Percentiles rank a stretch among this genome's conserved stretches.
phyloP scores from a whole-genome alignment of 2,113 vertebrate species.

The Diglossa brunneiventris region DNA sequence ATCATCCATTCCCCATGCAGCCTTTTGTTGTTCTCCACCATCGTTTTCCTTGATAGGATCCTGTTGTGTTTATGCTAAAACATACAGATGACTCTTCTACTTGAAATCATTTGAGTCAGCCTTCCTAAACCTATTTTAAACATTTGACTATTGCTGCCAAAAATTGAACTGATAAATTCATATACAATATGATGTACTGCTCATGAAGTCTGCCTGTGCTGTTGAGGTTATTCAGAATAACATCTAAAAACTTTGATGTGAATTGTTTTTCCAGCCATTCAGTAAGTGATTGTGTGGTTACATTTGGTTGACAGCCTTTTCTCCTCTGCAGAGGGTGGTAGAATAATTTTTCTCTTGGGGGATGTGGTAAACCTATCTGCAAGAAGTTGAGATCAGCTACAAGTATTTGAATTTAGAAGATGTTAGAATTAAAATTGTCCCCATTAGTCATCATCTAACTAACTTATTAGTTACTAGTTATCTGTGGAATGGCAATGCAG shows the following conservation, averaged over 20 bases:
- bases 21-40: background rate
- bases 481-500: background rate
- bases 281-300: background rate
- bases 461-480: background rate
- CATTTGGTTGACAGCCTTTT: background rate
- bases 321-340: background rate
- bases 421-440: background rate
- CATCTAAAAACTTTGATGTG: background rate
- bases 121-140: background rate
- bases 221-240: background rate
- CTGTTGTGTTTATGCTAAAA: background rate
- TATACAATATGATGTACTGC: background rate
- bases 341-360: background rate
- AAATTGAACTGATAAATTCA: background rate
- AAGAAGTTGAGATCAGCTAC: background rate
- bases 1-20: background rate
- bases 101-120: background rate
- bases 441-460: background rate
- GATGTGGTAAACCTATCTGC: background rate
- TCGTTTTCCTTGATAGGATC: background rate
- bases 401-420: background rate
- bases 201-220: background rate
- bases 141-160: background rate
- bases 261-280: background rate
- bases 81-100: background rate